Percentiles rank a stretch among this genome's conserved stretches.
Conservation (phyloP, 2,888 invertebrate genomes). For the Pterobdella sp. region DNA sequence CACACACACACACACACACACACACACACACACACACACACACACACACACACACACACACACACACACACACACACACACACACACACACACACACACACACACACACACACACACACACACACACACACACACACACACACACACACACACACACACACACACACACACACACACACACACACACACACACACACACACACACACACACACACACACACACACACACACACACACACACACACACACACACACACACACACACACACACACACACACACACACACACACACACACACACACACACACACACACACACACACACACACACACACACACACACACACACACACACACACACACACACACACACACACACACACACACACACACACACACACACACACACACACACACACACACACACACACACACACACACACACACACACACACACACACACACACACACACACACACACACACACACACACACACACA, state of each 20-base stretch:
- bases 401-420: constrained; percentile 14
- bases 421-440: constrained; percentile 16
- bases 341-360: background rate
- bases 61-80: constrained; percentile 4
- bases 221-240: constrained; percentile 4
- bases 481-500: constrained; percentile 1
- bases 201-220: constrained; percentile 4
- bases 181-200: constrained; percentile 4
- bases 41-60: constrained; percentile 4
- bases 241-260: constrained; percentile 4
- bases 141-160: constrained; percentile 4
- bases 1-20: constrained; percentile 12
- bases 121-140: constrained; percentile 4
- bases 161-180: constrained; percentile 4
- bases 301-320: constrained; percentile 4
- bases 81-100: constrained; percentile 4
- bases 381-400: constrained; percentile 1
- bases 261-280: constrained; percentile 4
- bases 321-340: background rate
- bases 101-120: constrained; percentile 4
- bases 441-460: constrained; percentile 16
- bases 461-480: constrained; percentile 10
- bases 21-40: constrained; percentile 11
- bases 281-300: constrained; percentile 4
- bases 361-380: background rate